phyloP scores from a whole-genome alignment of 2,113 vertebrate species.

The Edolisoma coerulescens region DNA sequence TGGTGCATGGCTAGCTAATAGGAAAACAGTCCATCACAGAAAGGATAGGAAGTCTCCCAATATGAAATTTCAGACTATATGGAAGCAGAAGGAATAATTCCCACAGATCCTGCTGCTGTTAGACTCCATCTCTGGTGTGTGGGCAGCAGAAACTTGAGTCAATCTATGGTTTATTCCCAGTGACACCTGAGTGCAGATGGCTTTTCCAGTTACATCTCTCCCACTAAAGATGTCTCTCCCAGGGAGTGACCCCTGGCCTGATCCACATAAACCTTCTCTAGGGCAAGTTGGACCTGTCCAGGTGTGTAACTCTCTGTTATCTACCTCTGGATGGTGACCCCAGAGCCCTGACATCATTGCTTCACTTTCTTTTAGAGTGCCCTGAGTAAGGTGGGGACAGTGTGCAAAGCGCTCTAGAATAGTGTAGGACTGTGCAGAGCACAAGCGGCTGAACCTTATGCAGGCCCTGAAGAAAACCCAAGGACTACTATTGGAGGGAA shows the following conservation, averaged over 20 bases:
- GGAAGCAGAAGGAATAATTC: background rate
- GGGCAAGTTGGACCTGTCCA: background rate
- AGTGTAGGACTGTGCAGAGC: background rate
- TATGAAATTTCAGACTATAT: background rate
- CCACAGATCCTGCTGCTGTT: background rate
- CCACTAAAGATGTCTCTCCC: background rate
- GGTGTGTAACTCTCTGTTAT: background rate
- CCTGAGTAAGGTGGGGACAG: background rate
- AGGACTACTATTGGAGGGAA: background rate
- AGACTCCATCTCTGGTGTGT: background rate
- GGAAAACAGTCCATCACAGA: background rate
- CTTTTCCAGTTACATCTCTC: background rate
- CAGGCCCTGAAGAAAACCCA: background rate
- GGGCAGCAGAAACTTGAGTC: background rate
- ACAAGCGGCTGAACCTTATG: background rate
- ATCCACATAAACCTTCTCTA: background rate
- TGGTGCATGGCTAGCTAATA: background rate
- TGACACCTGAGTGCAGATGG: background rate
- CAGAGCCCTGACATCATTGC: fast-evolving
- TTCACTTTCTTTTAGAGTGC: background rate
- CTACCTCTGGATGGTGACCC: background rate
- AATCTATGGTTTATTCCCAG: background rate
- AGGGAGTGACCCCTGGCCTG: background rate
- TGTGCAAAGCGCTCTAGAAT: fast-evolving
- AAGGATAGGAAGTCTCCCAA: background rate